These are phyloP conservation scores for Caenorhabditis inopinata DNA, from an alignment of 1,140 invertebrate genomes.

Conservation along the genomic window DNA sequence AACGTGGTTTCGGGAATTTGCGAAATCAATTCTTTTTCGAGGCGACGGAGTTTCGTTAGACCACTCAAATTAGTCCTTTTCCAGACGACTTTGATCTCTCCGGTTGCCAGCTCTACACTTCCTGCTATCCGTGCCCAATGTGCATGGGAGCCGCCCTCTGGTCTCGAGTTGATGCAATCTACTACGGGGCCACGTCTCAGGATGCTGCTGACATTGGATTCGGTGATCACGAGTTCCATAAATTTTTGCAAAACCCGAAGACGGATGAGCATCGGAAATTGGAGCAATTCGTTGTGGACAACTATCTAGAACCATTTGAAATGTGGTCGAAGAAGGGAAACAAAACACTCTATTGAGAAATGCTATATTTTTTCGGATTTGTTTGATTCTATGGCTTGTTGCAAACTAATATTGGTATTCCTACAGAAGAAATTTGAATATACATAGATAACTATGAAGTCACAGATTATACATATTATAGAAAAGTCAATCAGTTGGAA, in stretches of 20 bases:
- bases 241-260: slow-evolving; percentile 46
- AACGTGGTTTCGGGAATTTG: no score
- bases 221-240: slow-evolving; percentile 55
- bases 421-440: no score
- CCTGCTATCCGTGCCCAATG: slow-evolving; percentile 64
- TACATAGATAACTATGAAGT: no score
- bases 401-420: not conserved
- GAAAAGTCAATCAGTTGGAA: no score
- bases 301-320: not conserved
- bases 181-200: slow-evolving; percentile 57
- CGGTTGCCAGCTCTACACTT: slow-evolving; percentile 60
- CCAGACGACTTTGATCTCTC: slow-evolving; percentile 48
- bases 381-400: not conserved
- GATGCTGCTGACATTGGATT: slow-evolving; percentile 54
- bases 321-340: not conserved
- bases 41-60: no score
- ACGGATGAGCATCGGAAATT: not conserved
- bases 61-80: not conserved
- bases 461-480: no score
- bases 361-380: not conserved
- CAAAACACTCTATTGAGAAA: not conserved
- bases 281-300: slow-evolving; percentile 11
- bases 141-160: slow-evolving; percentile 60
- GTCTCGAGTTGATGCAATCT: slow-evolving; percentile 56
- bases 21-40: no score